Conservation (phyloP, 2,113 vertebrate genomes). For the Macrotus californicus region DNA sequence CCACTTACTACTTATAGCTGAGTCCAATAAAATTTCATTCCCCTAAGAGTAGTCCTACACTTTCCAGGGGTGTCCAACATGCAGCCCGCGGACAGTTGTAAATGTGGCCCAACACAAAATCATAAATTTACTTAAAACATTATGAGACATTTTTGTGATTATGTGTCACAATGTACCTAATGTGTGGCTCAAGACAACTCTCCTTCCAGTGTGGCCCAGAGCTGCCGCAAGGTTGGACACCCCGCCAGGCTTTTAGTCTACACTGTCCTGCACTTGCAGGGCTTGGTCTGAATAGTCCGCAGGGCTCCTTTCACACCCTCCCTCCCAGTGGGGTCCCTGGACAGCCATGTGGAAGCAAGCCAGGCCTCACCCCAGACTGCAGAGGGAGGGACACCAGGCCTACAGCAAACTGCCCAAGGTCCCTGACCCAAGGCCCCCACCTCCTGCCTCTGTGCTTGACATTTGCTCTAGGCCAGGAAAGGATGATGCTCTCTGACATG, state of each 20-base stretch:
- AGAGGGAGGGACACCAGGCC: background rate
- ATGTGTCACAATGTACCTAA: too few species aligned
- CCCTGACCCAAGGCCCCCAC: too few species aligned
- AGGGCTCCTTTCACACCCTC: background rate
- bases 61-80: too few species aligned
- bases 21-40: background rate
- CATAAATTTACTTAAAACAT: too few species aligned
- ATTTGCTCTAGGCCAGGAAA: background rate
- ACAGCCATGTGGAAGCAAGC: background rate
- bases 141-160: too few species aligned
- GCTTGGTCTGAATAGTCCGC: background rate
- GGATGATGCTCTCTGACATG: rapidly evolving
- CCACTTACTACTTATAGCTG: background rate
- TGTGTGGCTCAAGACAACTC: too few species aligned
- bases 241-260: background rate
- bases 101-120: too few species aligned
- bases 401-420: rapidly evolving
- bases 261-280: background rate
- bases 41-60: background rate
- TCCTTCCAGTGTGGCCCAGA: too few species aligned
- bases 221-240: too few species aligned
- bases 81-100: too few species aligned
- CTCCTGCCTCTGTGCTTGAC: background rate
- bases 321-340: too few species aligned
- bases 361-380: background rate